These are phyloP conservation scores for Rhinolophus ferrumequinum DNA, from an alignment of 2,113 vertebrate species.

Conservation along the genomic window DNA sequence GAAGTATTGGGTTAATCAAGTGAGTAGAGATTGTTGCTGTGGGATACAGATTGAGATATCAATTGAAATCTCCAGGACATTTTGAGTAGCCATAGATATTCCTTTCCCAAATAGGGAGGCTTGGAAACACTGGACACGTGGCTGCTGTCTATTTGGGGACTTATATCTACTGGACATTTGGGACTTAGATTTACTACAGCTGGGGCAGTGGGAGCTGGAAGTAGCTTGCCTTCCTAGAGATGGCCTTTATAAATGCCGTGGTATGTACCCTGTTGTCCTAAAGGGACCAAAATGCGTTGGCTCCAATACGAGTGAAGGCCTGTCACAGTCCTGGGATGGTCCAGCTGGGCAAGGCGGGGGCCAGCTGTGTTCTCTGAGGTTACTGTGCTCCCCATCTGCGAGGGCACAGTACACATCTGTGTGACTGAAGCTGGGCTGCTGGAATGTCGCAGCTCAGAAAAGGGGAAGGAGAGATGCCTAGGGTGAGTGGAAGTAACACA, in stretches of 20 bases:
- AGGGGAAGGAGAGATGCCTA: neutral
- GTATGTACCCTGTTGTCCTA: neutral
- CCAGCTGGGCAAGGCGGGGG: neutral
- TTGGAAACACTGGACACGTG: neutral
- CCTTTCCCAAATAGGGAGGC: neutral
- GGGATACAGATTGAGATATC: neutral
- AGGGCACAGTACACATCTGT: accelerated
- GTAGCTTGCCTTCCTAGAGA: neutral
- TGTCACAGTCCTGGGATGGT: accelerated
- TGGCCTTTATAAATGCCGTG: neutral
- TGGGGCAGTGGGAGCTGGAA: neutral
- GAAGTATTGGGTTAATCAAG: neutral
- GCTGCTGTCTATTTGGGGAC: neutral
- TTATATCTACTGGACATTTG: neutral
- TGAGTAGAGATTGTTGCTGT: neutral
- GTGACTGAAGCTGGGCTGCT: neutral
- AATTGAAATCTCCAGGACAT: neutral
- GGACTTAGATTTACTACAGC: neutral
- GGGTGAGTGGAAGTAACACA: neutral
- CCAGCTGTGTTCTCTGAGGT: neutral
- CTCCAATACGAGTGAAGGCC: neutral
- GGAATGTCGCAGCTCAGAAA: too few relatives aligned
- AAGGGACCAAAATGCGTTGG: neutral
- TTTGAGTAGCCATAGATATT: neutral
- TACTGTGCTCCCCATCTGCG: accelerated